Base-by-base conservation (phyloP, 2,113 vertebrate species). In the Porphyrio hochstetteri region DNA sequence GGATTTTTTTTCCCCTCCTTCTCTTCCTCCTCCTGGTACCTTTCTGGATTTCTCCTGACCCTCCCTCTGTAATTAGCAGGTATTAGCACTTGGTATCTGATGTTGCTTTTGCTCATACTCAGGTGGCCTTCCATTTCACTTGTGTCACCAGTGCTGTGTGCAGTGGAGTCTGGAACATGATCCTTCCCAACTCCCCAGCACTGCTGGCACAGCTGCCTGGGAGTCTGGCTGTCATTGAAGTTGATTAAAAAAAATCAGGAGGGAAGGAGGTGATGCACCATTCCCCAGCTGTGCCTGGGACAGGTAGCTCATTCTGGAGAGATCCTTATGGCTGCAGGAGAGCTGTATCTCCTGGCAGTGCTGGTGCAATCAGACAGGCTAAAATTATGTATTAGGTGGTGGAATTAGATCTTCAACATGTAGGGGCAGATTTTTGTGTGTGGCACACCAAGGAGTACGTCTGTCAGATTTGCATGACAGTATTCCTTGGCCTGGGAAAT, bases 401-500 rank as follows among this genome's bases (percentile, higher is more conserved):
- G 78, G 94, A 92, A 92, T 92, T 86, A 75, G 81, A 77, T 96
- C 68, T 68, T 81, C 61, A 65, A 42, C 75, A 14, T 86, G 76
- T 79, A 91, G 75, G 63, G 83, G 57, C 86, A 78, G 86, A 91
- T 90, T 90, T 90, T 84, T 63, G 19, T 76, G 57, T 28, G 57
- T 88, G 76, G 90, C 59, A 69, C 82, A 69, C 44, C 12, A 56
- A 81, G 46, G 61, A 94, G 38, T 5, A 33, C 23, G 28, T 77
- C 77, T 87, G 80, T 63, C 75, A 65, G 76, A 84, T 95, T 93
- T 96, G 72, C 92, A 96, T 95, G 95, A 86, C 88, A 92, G 2
- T 91, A 56, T 91, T 91, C 94, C 90, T 75, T 72, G 80, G 84
- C 95, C 72, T 96, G 95, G 95, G 97, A 97, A 97, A 93, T 68